Evolutionary conservation across 2,888 invertebrate genomes (phyloP), one percentile per base, ranked within the genome.

Genomic region (Megastigmus dorsalis): DNA sequence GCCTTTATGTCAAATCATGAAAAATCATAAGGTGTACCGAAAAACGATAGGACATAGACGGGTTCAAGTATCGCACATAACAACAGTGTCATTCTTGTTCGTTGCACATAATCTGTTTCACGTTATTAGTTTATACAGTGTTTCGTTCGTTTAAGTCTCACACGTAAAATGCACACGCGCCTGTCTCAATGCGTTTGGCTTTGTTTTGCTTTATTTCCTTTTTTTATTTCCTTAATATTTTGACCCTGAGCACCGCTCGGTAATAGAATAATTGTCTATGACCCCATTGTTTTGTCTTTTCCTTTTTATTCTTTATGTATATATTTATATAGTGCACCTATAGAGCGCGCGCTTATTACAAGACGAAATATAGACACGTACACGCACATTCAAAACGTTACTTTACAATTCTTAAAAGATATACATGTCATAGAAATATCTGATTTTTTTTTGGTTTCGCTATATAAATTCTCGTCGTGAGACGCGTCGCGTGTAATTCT

Each of bases 341-440:
- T 20, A 50, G 76, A 80, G 74, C 76, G 79, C 80, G 79, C 80
- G 79, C 78, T 82, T 77, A 78, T 79, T 68, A 68, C 45, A 54
- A 70, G 74, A 74, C 59, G 59, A 82, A 79, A 77, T 83, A 82
- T 83, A 84, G 82, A 83, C 84, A 84, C 82, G 80, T 82, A 83
- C 81, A 84, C 81, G 79, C 81, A 84, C 80, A 84, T 80, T 71
- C 82, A 82, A 83, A 82, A 82, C 79, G 74, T 80, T 80, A 76
- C 75, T 60, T 79, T 80, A 79, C 79, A 78, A 52, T 78, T 79
- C 76, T 81, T 80, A 79, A 78, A 79, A 55, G 72, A 79, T 70
- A 78, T 80, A 80, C 76, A 80, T 75, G 62, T 76, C 77, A 67
- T 80, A 80, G 79, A 82, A 81, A 79, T 80, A 78, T 63, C 77